A percentile compares a stretch with the other conserved stretches of the same genome.
Conservation (phyloP, 2,113 vertebrate genomes). For the Pterocles orientalis region DNA sequence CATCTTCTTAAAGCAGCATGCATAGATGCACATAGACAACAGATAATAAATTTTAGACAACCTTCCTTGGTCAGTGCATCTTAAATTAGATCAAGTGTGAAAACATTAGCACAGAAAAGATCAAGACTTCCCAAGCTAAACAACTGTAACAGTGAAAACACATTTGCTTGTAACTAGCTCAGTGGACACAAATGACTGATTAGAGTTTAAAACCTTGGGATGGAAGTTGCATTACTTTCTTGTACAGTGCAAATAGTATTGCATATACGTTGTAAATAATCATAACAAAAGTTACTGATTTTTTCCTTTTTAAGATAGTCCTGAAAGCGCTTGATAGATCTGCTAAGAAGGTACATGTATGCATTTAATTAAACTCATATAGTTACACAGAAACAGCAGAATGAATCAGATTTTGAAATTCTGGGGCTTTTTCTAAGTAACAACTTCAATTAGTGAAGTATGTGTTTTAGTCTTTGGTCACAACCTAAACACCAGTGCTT, state of each 20-base stretch:
- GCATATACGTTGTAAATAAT: neutral
- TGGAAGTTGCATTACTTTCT: neutral
- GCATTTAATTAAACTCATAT: neutral
- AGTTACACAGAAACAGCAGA: neutral
- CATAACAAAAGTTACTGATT: neutral
- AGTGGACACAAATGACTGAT: neutral
- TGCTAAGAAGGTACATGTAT: neutral
- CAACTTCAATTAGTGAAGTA: neutral
- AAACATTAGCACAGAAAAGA: neutral
- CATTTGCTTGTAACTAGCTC: neutral
- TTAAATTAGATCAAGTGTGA: neutral
- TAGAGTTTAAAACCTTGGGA: neutral
- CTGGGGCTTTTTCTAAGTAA: neutral
- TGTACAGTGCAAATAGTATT: neutral
- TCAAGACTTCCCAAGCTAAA: neutral
- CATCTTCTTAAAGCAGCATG: slow-evolving; percentile 1
- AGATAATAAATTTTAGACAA: neutral
- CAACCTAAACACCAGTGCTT: neutral
- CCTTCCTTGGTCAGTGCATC: neutral
- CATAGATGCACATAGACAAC: neutral
- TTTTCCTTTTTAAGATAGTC: neutral
- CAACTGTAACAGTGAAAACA: neutral
- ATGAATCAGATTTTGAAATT: neutral
- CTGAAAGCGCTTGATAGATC: neutral
- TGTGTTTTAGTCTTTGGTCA: neutral